Base-by-base conservation (phyloP, 2,797 vertebrate genomes). In the Schizopygopsis malacanthus region DNA sequence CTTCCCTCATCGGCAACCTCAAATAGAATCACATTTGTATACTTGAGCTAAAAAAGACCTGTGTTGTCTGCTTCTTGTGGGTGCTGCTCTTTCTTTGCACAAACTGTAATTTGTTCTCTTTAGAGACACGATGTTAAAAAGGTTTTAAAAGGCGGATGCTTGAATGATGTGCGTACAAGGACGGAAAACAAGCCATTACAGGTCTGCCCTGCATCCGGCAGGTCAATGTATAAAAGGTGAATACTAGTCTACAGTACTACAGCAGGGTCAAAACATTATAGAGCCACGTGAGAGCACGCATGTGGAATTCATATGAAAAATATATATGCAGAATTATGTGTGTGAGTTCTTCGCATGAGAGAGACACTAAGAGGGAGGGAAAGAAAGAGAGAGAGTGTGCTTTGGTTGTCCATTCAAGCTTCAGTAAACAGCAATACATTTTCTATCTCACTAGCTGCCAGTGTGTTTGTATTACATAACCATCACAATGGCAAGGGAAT, bases 391-490 rank as follows among this genome's bases (percentile, higher is more conserved):
- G 43, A 80, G 33, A 76, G 61, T 37, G 70, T 37, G 78, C 76
- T 79, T 82, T 77, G 61, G 79, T 84, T 94, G 94, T 95, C 92
- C 90, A 91, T 91, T 92, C 67, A 94, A 89, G 94, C 94, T 92
- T 94, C 93, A 94, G 87, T 93, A 93, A 95, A 91, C 94, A 94
- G 93, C 91, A 94, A 92, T 89, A 94, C 91, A 94, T 95, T 94
- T 95, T 95, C 94, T 94, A 93, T 94, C 91, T 94, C 90, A 91
- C 91, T 94, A 93, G 91, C 93, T 93, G 90, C 93, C 89, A 92
- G 92, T 91, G 92, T 92, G 93, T 92, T 92, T 88, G 89, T 91
- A 91, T 95, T 94, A 94, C 89, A 92, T 95, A 95, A 95, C 91
- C 93, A 86, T 88, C 92, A 93, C 90, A 93, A 94, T 86, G 73